These are phyloP conservation scores for Ranitomeya imitator DNA, from an alignment of 2,113 vertebrate genomes.

Conservation along the genomic window DNA sequence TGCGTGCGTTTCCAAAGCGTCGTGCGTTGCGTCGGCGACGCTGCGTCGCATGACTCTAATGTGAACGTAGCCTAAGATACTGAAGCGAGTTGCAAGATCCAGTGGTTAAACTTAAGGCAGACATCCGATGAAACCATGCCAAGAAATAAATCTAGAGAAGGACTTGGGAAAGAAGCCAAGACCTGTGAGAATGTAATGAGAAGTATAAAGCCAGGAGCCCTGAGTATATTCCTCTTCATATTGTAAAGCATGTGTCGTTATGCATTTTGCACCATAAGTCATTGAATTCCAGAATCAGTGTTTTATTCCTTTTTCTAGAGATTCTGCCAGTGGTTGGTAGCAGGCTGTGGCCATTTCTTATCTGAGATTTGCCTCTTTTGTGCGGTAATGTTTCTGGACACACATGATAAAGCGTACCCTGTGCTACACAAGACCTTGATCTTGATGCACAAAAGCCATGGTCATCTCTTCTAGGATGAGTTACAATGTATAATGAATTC, in stretches of 20 bases:
- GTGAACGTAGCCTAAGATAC: no score
- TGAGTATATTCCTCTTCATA: neutral
- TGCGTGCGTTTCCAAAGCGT: no score
- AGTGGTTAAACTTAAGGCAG: neutral
- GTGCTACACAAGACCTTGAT: slow-evolving; percentile 49
- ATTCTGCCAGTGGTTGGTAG: neutral
- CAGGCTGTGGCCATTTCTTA: slow-evolving; percentile 3
- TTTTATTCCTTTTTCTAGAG: neutral
- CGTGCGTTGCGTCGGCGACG: no score
- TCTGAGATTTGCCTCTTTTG: slow-evolving; percentile 27
- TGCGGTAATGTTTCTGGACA: slow-evolving; percentile 27
- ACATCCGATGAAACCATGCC: neutral
- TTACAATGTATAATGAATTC: slow-evolving; percentile 50
- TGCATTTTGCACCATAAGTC: neutral
- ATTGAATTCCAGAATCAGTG: neutral
- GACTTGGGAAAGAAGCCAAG: neutral
- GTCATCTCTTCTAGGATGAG: slow-evolving; percentile 42
- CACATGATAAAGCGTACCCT: slow-evolving; percentile 29
- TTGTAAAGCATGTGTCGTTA: neutral
- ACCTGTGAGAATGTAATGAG: neutral
- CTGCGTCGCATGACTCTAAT: no score
- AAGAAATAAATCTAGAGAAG: neutral
- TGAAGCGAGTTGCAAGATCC: neutral
- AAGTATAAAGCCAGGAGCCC: neutral
- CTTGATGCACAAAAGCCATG: slow-evolving; percentile 42